A percentile compares a stretch with the other conserved stretches of the same genome.
Evolutionary conservation across 2,888 invertebrate genomes (phyloP).

Genomic region (Labia minor): DNA sequence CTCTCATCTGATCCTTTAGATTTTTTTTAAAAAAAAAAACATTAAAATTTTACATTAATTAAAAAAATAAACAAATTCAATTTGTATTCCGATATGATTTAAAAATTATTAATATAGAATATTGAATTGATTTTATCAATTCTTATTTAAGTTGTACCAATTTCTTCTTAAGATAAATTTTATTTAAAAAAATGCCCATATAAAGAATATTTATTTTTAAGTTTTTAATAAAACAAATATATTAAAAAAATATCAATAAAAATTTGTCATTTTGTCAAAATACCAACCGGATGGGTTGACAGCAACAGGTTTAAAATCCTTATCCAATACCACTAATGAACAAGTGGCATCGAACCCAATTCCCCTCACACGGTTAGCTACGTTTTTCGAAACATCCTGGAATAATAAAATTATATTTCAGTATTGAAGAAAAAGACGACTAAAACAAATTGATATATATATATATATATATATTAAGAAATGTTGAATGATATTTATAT

Average conservation of each 20-base stretch:
- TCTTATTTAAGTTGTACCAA: too few species aligned
- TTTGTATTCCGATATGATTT: background rate
- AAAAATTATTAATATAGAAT: conserved; percentile 2
- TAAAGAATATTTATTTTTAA: background rate
- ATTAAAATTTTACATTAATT: conserved; percentile 18
- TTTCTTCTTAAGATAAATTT: too few species aligned
- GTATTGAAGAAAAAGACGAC: background rate
- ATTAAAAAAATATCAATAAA: background rate
- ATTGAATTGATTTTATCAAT: background rate
- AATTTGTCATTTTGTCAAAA: too few species aligned
- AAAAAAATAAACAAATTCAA: background rate
- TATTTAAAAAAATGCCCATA: background rate
- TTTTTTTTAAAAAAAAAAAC: too few species aligned
- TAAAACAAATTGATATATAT: too few species aligned
- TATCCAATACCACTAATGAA: conserved; percentile 72
- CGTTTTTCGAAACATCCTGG: conserved; percentile 49
- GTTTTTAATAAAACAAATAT: background rate
- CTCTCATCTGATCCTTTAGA: conserved; percentile 53
- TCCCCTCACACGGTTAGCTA: conserved; percentile 56
- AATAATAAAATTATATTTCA: too few species aligned
- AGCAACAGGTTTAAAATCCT: conserved; percentile 54
- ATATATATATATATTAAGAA: too few species aligned
- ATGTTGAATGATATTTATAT: too few species aligned
- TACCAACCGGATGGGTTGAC: conserved; percentile 52
- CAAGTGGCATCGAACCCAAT: conserved; percentile 95